Evolutionary conservation across 2,888 invertebrate species (phyloP), one percentile per base, ranked within the genome.

Genomic region (Tupiocoris notatus): DNA sequence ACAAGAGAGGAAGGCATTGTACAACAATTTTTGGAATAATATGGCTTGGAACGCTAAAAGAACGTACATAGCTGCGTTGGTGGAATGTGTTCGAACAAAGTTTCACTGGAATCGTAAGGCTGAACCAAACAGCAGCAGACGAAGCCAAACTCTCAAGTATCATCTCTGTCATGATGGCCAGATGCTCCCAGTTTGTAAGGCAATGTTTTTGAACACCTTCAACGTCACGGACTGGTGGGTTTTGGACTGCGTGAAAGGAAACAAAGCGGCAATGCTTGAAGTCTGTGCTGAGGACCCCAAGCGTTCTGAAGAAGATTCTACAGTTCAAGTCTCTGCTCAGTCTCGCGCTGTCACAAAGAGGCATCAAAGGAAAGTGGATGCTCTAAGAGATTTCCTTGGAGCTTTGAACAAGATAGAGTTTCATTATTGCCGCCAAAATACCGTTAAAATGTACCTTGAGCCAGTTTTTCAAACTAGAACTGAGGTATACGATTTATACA

Each of bases 151-250:
- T 1, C 64, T 64, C 23, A 22, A 64, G 24, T 22, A 64, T 25
- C 64, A 64, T 25, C 64, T 64, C n/a, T n/a, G 25, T 24, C 63
- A 64, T 2, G 16, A 64, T n/a, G 64, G 64, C 16, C 3, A 64
- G 23, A 64, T 23, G 23, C 1, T 64, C 9, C 64, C 23, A 22
- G 64, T 64, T 23, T 64, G 64, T 18, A 64, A 64, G 25, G 1
- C 64, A 21, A 64, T 64, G 64, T 64, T 64, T 64, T 24, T 64
- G 64, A 1, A 64, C 64, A 2, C 64, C 64, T 64, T 64, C 16
- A 25, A 22, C n/a, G n/a, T 64, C 23, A 64, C 22, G 16, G 24
- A 64, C 1, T 23, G 64, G 64, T 64, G 16, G n/a, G 64, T 64
- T 2, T 64, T 64, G 64, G 6, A 2, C 16, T 64, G 23, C 16